phyloP scores from a whole-genome alignment of 2,113 vertebrate genomes.

The Phalacrocorax pelagicus region DNA sequence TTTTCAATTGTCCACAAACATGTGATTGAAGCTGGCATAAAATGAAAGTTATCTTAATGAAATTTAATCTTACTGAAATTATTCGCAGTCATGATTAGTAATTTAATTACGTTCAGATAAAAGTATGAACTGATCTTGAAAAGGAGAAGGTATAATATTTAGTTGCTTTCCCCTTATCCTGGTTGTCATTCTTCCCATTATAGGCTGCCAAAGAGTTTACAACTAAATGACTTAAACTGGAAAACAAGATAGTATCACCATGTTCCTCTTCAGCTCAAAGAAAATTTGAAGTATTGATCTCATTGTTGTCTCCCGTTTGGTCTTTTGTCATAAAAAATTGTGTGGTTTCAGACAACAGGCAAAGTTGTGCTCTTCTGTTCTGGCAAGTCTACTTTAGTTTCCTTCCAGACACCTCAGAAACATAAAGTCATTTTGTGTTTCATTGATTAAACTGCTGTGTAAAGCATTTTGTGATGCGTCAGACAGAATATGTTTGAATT shows the following conservation, averaged over 20 bases:
- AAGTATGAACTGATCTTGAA: neutral
- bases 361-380: neutral
- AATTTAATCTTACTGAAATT: neutral
- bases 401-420: neutral
- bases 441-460: neutral
- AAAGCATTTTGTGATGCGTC: neutral
- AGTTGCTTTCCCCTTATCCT: neutral
- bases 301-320: neutral
- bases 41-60: neutral
- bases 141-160: neutral
- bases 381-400: neutral
- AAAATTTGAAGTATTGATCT: neutral
- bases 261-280: neutral
- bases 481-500: neutral
- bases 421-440: neutral
- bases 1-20: neutral
- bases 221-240: neutral
- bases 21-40: neutral
- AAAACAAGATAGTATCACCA: neutral
- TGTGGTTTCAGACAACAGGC: neutral
- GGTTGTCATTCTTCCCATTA: neutral
- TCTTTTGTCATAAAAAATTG: neutral
- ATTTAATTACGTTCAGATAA: neutral
- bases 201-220: neutral
- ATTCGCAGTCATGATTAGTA: neutral